A percentile compares a stretch with the other conserved stretches of the same genome.
Conservation (phyloP, 2,888 invertebrate species). For the Cecidostiba fungosa region DNA sequence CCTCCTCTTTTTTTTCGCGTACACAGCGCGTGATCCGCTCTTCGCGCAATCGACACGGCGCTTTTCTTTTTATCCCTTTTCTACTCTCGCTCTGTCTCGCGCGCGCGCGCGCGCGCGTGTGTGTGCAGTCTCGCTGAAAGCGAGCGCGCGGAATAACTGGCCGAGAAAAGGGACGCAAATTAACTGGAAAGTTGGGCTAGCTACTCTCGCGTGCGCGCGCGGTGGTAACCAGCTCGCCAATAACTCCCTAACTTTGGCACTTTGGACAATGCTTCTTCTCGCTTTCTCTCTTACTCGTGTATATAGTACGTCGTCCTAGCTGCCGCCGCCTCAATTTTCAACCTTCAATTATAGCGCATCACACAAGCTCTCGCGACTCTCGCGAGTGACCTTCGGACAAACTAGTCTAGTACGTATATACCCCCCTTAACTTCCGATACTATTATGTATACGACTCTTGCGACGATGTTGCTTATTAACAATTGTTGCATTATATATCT, state of each 20-base stretch:
- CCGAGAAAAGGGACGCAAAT: slow-evolving; percentile 5
- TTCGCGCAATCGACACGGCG: slow-evolving; percentile 29
- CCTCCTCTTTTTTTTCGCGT: slow-evolving; percentile 24
- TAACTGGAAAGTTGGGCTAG: slow-evolving; percentile 51
- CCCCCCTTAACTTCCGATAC: too few relatives aligned
- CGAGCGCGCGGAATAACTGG: slow-evolving; percentile 56
- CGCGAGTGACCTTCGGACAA: neutral
- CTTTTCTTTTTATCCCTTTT: slow-evolving; percentile 19
- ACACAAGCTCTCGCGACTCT: too few relatives aligned
- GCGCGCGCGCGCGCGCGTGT: slow-evolving; percentile 27
- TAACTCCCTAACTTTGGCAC: slow-evolving; percentile 76
- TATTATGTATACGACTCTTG: too few relatives aligned
- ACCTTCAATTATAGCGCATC: slow-evolving; percentile 9
- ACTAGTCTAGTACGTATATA: neutral
- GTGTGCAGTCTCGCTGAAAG: slow-evolving; percentile 10
- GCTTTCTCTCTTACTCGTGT: slow-evolving; percentile 2
- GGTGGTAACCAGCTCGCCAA: slow-evolving; percentile 71
- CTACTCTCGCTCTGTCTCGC: neutral
- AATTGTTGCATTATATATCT: too few relatives aligned
- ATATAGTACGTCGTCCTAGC: too few relatives aligned
- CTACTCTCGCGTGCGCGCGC: slow-evolving; percentile 73
- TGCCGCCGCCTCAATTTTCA: neutral
- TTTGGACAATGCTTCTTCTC: slow-evolving; percentile 74
- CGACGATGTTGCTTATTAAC: too few relatives aligned
- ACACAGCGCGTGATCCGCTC: slow-evolving; percentile 31